phyloP scores from a whole-genome alignment of 2,113 vertebrate species.

The Reinhardtius hippoglossoides region DNA sequence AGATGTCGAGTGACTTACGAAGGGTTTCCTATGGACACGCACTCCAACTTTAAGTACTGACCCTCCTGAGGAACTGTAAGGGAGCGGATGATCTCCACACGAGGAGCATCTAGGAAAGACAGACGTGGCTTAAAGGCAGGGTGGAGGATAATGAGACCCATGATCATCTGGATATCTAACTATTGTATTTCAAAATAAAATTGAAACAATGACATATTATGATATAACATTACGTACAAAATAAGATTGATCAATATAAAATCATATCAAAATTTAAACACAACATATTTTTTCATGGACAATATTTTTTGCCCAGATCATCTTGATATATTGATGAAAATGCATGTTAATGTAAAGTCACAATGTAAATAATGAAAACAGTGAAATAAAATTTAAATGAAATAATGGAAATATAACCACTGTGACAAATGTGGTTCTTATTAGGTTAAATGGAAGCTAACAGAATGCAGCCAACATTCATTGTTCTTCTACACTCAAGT shows the following conservation, averaged over 20 bases:
- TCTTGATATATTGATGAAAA: too few relatives aligned
- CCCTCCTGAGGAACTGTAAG: constrained; percentile 94
- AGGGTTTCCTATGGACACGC: constrained; percentile 97
- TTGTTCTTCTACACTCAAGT: background rate
- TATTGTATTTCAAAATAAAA: too few relatives aligned
- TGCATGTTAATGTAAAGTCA: background rate
- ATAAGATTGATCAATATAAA: background rate
- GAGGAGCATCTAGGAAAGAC: constrained; percentile 89
- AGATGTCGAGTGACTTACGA: constrained; percentile 87
- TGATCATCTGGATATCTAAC: too few relatives aligned
- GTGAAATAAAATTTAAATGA: background rate
- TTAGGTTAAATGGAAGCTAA: background rate
- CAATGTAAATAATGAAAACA: constrained; percentile 1
- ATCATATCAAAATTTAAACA: background rate
- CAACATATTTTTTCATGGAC: background rate
- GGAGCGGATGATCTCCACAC: constrained; percentile 92
- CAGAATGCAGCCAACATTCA: background rate
- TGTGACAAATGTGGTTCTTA: background rate
- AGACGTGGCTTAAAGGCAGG: constrained; percentile 24
- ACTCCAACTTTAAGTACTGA: constrained; percentile 94
- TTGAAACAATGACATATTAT: background rate
- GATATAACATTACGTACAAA: background rate
- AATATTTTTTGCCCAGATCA: background rate
- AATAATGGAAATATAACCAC: background rate
- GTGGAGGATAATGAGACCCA: too few relatives aligned